A percentile compares a stretch with the other conserved stretches of the same genome.
Conservation (phyloP, 2,113 vertebrate genomes). For the Clarias magur region DNA sequence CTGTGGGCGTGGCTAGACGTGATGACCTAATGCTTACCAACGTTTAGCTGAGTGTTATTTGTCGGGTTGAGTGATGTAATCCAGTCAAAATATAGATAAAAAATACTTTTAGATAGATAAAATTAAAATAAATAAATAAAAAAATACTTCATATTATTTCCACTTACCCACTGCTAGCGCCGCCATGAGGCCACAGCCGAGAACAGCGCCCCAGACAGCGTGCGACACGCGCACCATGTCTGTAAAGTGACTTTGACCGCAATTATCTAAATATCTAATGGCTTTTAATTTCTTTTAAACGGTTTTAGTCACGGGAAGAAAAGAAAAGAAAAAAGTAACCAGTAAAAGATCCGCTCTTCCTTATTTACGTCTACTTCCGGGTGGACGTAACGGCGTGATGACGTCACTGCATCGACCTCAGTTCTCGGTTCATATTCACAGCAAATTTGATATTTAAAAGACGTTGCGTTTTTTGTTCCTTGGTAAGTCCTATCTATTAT, state of each 20-base stretch:
- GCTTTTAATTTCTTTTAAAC: too few species aligned
- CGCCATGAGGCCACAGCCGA: background rate
- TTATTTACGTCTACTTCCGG: background rate
- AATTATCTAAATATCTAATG: background rate
- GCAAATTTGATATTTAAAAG: background rate
- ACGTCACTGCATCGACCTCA: background rate
- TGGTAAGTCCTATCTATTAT: background rate
- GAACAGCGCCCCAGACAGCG: background rate
- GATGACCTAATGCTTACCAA: background rate
- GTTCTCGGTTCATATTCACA: background rate
- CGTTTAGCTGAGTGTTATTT: background rate
- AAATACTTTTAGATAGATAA: too few species aligned
- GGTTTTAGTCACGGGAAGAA: background rate
- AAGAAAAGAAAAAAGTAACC: background rate
- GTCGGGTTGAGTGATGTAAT: background rate
- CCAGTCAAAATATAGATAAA: background rate
- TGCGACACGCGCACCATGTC: background rate
- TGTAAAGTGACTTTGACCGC: too few species aligned
- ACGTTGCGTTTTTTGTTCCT: rapidly evolving
- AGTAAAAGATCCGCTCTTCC: background rate
- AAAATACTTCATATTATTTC: background rate
- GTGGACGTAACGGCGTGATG: constrained; percentile 5
- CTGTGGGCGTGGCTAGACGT: constrained; percentile 16
- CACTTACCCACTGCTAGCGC: background rate
- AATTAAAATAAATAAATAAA: too few species aligned